These are phyloP conservation scores for Diarsia dahlii DNA, from an alignment of 2,888 invertebrate species.

Conservation along the genomic window DNA sequence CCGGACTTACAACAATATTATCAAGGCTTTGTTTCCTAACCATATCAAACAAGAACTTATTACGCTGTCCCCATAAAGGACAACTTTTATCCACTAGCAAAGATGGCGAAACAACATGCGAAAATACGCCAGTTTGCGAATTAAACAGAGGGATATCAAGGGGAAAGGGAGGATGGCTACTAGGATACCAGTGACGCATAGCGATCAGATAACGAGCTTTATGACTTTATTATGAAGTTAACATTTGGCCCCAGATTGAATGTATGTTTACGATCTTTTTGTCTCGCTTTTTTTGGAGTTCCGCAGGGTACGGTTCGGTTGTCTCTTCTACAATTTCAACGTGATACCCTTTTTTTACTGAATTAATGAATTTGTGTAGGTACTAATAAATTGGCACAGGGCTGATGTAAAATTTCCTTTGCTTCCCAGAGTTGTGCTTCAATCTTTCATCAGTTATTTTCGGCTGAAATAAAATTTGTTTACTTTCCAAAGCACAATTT, in stretches of 20 bases:
- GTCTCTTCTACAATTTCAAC: neutral
- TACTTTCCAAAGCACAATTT: neutral
- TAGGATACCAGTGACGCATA: slow-evolving; percentile 73
- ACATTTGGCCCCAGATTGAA: slow-evolving; percentile 69
- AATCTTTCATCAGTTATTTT: neutral
- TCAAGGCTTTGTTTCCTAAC: slow-evolving; percentile 17
- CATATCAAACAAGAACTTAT: slow-evolving; percentile 55
- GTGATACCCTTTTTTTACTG: neutral
- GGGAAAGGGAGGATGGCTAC: slow-evolving; percentile 53
- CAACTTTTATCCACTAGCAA: slow-evolving; percentile 45
- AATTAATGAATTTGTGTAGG: neutral
- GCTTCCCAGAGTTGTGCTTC: too few species aligned
- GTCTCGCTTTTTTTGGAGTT: slow-evolving; percentile 60
- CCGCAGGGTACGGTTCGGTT: slow-evolving; percentile 13
- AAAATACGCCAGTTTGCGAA: slow-evolving; percentile 64
- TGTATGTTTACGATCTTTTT: slow-evolving; percentile 67
- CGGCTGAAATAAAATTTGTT: neutral
- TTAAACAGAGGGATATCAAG: slow-evolving; percentile 53
- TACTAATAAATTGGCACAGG: neutral
- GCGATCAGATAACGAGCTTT: slow-evolving; percentile 79
- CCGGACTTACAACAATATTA: slow-evolving; percentile 23
- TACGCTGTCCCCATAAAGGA: slow-evolving; percentile 51
- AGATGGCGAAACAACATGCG: slow-evolving; percentile 55
- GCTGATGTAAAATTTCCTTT: neutral
- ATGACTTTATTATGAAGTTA: slow-evolving; percentile 77